Percentiles rank a stretch among this genome's conserved stretches.
Conservation (phyloP, 2,113 vertebrate species). For the Tricholaema leucomelas region DNA sequence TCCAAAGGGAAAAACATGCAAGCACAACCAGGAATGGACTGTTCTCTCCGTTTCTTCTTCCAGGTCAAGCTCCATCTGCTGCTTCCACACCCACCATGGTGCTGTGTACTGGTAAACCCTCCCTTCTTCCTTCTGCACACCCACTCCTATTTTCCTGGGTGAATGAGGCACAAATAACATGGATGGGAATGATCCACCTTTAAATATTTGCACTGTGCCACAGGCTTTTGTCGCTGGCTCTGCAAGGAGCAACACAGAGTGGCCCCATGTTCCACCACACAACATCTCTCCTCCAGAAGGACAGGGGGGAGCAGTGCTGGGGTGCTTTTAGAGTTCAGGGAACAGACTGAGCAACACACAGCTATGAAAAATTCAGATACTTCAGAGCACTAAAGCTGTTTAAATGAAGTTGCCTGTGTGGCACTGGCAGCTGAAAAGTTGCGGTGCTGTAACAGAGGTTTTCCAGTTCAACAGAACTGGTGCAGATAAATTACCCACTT, state of each 20-base stretch:
- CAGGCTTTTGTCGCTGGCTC: not conserved
- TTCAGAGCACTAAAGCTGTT: conserved; percentile 46
- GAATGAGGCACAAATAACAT: not conserved
- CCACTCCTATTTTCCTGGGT: not conserved
- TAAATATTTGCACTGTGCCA: not conserved
- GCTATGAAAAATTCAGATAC: not conserved
- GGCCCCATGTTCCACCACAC: not conserved
- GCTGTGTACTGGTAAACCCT: not conserved
- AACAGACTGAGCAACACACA: not conserved
- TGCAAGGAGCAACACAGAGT: not conserved
- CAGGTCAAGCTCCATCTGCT: not conserved
- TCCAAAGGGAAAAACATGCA: not conserved
- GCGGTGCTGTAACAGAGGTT: not conserved
- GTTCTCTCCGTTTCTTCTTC: not conserved
- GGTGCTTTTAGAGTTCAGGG: not conserved
- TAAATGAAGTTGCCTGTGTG: conserved; percentile 7
- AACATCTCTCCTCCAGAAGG: not conserved
- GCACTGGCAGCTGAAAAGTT: not conserved
- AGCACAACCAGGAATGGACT: not conserved
- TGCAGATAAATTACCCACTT: not conserved
- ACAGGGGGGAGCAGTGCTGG: not conserved
- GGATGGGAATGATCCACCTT: not conserved
- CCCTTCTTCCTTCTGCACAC: not conserved
- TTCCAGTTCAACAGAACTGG: not conserved
- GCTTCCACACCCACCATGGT: not conserved